Percentiles rank a stretch among this genome's conserved stretches.
These are phyloP conservation scores for Erethizon dorsatum DNA, from an alignment of 2,797 vertebrate species.

Conservation along the genomic window DNA sequence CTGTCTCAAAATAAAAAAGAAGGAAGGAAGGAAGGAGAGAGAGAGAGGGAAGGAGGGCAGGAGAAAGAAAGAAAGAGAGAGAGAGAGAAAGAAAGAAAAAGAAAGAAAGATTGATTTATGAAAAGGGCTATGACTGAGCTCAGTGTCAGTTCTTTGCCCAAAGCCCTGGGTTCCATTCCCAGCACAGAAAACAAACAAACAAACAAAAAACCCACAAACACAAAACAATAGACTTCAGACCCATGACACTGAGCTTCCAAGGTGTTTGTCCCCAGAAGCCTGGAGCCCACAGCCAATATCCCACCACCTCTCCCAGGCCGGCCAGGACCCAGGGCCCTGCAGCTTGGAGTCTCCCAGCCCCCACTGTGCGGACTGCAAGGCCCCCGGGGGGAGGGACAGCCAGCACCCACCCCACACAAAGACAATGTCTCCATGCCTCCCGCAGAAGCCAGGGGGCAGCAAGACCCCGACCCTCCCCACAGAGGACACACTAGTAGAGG, in stretches of 20 bases:
- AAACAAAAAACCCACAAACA: not conserved
- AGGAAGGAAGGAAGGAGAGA: not conserved
- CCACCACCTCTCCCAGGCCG: too few relatives aligned
- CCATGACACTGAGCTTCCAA: not conserved
- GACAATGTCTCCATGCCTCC: not conserved
- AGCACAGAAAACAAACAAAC: not conserved
- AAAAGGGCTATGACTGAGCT: not conserved
- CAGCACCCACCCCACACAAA: not conserved
- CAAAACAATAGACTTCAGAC: not conserved
- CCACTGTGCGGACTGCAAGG: not conserved
- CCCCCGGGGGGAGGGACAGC: not conserved
- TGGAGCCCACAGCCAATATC: not conserved
- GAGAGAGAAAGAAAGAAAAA: not conserved
- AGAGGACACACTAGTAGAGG: not conserved
- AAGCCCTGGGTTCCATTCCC: not conserved
- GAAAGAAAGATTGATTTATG: not conserved
- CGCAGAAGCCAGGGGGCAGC: not conserved
- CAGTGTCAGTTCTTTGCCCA: too few relatives aligned
- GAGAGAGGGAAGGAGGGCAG: too few relatives aligned
- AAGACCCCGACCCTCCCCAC: not conserved
- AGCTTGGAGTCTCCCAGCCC: not conserved
- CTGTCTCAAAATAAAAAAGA: not conserved
- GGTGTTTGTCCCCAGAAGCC: not conserved
- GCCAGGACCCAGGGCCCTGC: not conserved
- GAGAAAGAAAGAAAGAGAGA: accelerated